These are phyloP conservation scores for Acleris emargana DNA, from an alignment of 2,888 invertebrate species.

Conservation along the genomic window DNA sequence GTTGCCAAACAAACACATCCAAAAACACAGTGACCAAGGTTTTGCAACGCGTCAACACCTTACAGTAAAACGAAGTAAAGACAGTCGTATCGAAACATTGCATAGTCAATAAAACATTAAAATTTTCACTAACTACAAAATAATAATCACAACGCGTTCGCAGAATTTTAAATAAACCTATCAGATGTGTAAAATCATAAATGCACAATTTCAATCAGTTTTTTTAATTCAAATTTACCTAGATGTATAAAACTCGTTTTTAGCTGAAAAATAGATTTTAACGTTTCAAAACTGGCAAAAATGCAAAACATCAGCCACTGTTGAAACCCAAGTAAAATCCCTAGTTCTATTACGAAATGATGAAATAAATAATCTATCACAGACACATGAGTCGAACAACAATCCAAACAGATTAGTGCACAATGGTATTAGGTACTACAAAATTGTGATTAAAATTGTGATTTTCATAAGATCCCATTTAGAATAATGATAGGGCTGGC, in stretches of 20 bases:
- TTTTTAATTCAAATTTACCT: too few relatives aligned
- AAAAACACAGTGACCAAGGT: slow-evolving; percentile 69
- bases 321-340: slow-evolving; percentile 48
- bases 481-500: slow-evolving; percentile 47
- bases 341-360: slow-evolving; percentile 53
- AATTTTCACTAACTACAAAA: slow-evolving; percentile 15
- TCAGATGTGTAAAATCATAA: too few relatives aligned
- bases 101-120: not conserved
- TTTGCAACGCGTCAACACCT: slow-evolving; percentile 45
- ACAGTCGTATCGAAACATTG: slow-evolving; percentile 32
- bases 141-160: slow-evolving; percentile 14
- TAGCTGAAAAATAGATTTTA: too few relatives aligned
- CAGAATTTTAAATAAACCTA: not conserved
- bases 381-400: slow-evolving; percentile 76
- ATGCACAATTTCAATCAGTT: too few relatives aligned
- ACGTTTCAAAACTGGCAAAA: slow-evolving; percentile 6
- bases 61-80: slow-evolving; percentile 4
- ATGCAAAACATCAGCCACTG: slow-evolving; percentile 69
- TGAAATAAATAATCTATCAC: slow-evolving; percentile 80
- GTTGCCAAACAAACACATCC: slow-evolving; percentile 50
- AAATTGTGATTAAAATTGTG: slow-evolving; percentile 56
- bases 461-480: slow-evolving; percentile 70
- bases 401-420: slow-evolving; percentile 69
- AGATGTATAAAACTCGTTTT: too few relatives aligned
- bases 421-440: slow-evolving; percentile 44